These are phyloP conservation scores for Prunella fulvescens DNA, from an alignment of 2,113 vertebrate species.

Conservation along the genomic window DNA sequence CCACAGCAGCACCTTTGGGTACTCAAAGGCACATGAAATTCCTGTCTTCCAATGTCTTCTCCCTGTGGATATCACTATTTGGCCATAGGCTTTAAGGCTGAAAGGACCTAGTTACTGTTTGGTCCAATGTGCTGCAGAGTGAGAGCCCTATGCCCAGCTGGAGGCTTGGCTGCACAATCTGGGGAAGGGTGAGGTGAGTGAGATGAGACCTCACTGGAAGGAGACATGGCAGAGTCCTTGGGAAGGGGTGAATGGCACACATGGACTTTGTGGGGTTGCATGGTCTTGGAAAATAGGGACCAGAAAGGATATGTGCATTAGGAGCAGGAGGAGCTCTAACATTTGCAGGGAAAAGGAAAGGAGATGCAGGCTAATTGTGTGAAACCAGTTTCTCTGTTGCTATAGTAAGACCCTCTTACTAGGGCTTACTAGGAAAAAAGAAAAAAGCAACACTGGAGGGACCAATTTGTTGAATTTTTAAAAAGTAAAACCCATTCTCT, in stretches of 20 bases:
- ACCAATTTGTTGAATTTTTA: background rate
- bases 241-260: background rate
- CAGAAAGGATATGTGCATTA: too few species aligned
- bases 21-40: background rate
- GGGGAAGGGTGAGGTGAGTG: background rate
- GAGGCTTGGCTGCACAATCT: background rate
- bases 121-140: background rate
- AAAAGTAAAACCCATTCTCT: background rate
- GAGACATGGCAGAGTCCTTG: background rate
- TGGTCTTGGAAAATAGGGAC: accelerated
- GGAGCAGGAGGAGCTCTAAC: background rate
- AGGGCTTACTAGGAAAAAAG: background rate
- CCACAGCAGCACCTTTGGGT: background rate
- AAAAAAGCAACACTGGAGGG: background rate
- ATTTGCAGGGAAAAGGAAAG: background rate
- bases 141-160: accelerated
- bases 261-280: background rate
- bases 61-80: background rate
- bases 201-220: accelerated
- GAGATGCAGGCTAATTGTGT: background rate
- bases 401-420: background rate
- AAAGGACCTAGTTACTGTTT: background rate
- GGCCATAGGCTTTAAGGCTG: background rate
- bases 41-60: background rate
- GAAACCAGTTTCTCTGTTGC: background rate